Evolutionary conservation across 2,888 invertebrate genomes (phyloP), one percentile per base, ranked within the genome.

Genomic region (Anoncus sp.): DNA sequence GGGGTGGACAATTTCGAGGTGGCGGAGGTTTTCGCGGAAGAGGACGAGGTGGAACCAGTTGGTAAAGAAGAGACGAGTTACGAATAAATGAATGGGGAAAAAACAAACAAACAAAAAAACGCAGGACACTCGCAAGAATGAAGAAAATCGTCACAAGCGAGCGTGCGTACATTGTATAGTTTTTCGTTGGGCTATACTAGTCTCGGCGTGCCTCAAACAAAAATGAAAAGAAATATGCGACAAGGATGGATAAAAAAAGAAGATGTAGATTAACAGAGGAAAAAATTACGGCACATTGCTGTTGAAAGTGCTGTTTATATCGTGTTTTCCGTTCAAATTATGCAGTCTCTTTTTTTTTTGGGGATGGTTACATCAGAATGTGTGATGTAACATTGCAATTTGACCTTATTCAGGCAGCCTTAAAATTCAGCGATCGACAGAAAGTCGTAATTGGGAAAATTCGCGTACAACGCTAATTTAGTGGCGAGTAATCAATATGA

Each of bases 51-150:
- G 82, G 81, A 60, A 84, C 81, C 71, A 84, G 85, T 57, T 87
- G 90, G 91, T 89, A 88, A 74, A 70, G 22, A 31, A 43, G n/a
- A 59, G 27, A 43, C 20, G 16, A 12, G 65, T 53, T 49, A 40
- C 59, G 92, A 93, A 6, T 93, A 93, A 92, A 93, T 93, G 91
- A 89, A 83, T 63, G 59, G 57, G 57, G 45, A 63, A 31, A 38
- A 59, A 31, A 5, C 7, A 5, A 31, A 31, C 3, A 40, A 43
- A 24, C 6, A 18, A 35, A 45, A 66, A 24, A 60, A 7, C 35
- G 3, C 12, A 47, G 40, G 16, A 60, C 51, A 16, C n/a, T 24
- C 47, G 55, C 20, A 38, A 24, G 22, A 38, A 24, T 24, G 0
- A 51, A 12, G 35, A 49, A 24, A 24, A 55, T 55, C 55, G 20